Evolutionary conservation across 1,140 invertebrate species (phyloP), one percentile per base, ranked within the genome.

Genomic region (Dryas iulia): DNA sequence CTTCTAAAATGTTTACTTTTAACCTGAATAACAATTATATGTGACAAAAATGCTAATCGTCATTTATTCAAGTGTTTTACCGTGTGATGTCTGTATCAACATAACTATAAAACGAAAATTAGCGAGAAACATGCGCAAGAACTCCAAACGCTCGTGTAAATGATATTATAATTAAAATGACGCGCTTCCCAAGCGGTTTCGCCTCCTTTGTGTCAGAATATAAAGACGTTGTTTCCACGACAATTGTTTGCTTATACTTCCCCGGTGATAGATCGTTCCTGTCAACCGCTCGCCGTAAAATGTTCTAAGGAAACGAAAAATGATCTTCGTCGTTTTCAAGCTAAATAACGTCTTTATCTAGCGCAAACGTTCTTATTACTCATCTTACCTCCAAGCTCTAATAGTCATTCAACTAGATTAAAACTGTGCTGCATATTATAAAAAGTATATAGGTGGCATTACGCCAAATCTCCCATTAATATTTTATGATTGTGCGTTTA

Each of bases 261-360:
- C 33, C 66, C 31, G 57, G 75, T 86, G 84, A 86, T 86, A 66
- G 74, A 86, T 84, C 69, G 74, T 68, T 56, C 28, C 77, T 83
- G 84, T 86, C 82, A 84, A 74, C 74, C 62, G 74, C 68, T 79
- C 67, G 72, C 77, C 74, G 72, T 75, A 72, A 73, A 77, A 71
- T 74, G 74, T 73, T 72, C 70, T 68, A 54, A 61, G 70, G 61
- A 76, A 71, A 76, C 76, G 76, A 79, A 84, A 86, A 86, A 85
- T 82, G 68, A 78, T 82, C 74, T 73, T 66, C 21, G 53, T 63
- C 65, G 65, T 63, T 70, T 74, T 65, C 56, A 61, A 52, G 66
- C 71, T 75, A 74, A 77, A 77, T 76, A 80, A 79, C 71, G 70
- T 77, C 79, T 83, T 84, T 84, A 86, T 86, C 76, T 78, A 75